These are phyloP conservation scores for Lordiphosa andalusiaca DNA, from an alignment of 2,888 invertebrate genomes.

Conservation along the genomic window DNA sequence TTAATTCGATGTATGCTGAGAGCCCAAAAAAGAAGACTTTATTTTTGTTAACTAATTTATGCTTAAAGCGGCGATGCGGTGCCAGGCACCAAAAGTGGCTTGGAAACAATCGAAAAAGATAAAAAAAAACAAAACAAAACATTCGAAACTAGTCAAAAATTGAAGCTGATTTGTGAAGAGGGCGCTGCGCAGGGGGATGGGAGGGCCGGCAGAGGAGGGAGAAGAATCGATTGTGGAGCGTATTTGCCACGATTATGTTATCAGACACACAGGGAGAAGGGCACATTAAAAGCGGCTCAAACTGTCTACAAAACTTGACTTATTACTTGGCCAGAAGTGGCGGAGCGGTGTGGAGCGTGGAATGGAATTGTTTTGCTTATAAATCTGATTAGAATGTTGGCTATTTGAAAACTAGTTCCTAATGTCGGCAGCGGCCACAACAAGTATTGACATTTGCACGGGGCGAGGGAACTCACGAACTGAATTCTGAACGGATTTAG, in stretches of 20 bases:
- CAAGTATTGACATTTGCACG: no score
- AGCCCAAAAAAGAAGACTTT: slow-evolving; percentile 30
- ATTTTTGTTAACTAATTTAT: slow-evolving; percentile 68
- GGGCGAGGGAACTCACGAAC: no score
- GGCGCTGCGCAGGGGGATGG: no score
- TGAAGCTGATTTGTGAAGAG: background rate
- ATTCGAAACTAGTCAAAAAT: slow-evolving; percentile 33
- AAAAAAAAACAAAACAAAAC: slow-evolving; percentile 26
- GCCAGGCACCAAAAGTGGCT: slow-evolving; percentile 66
- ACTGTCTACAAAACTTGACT: slow-evolving; percentile 27
- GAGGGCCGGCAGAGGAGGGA: slow-evolving; percentile 1
- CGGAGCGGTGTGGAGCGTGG: slow-evolving; percentile 16
- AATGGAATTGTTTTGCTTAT: slow-evolving; percentile 35
- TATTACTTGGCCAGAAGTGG: slow-evolving; percentile 34
- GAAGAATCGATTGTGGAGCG: slow-evolving; percentile 15
- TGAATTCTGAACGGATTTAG: no score
- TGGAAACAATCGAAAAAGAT: slow-evolving; percentile 62
- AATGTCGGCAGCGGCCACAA: no score
- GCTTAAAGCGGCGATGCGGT: slow-evolving; percentile 67
- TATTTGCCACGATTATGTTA: slow-evolving; percentile 43
- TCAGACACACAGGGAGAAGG: slow-evolving; percentile 17
- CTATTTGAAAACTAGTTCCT: no score
- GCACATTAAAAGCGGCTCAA: slow-evolving; percentile 35
- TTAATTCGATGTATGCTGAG: slow-evolving; percentile 59
- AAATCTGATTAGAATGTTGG: slow-evolving; percentile 61